Conservation (phyloP, 2,797 vertebrate genomes). For the Sebastes taczanowskii region DNA sequence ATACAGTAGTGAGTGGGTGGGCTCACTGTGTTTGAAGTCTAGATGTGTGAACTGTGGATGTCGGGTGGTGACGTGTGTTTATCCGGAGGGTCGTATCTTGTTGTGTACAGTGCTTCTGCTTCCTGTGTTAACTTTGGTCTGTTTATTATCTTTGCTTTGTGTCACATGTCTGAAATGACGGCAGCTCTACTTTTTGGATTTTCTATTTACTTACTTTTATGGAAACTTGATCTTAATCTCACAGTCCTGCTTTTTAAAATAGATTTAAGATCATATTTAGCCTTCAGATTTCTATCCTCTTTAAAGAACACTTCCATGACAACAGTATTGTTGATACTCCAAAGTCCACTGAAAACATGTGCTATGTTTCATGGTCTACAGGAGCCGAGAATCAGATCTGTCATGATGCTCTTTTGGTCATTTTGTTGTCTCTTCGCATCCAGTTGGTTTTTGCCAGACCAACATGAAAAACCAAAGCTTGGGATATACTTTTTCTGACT, state of each 20-base stretch:
- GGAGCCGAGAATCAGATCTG: neutral
- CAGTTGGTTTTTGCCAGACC: neutral
- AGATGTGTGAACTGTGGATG: neutral
- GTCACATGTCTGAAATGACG: neutral
- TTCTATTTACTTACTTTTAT: neutral
- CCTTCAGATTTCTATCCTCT: neutral
- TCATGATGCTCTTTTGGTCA: neutral
- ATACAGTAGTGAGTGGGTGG: neutral
- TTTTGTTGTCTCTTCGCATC: neutral
- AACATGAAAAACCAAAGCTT: neutral
- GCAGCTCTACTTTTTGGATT: neutral
- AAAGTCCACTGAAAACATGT: neutral
- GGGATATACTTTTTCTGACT: too few relatives aligned
- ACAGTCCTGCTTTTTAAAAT: neutral
- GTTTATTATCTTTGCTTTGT: neutral
- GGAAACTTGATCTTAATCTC: neutral
- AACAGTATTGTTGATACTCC: neutral
- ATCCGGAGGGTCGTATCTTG: neutral
- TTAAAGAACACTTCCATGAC: neutral
- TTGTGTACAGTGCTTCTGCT: neutral
- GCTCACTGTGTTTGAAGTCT: slow-evolving; percentile 19
- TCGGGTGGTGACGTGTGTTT: slow-evolving; percentile 10
- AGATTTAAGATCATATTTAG: neutral
- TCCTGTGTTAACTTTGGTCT: neutral
- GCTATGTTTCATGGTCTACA: neutral